A percentile compares a stretch with the other conserved stretches of the same genome.
phyloP scores from a whole-genome alignment of 2,797 vertebrate species.

The Crenichthys baileyi region DNA sequence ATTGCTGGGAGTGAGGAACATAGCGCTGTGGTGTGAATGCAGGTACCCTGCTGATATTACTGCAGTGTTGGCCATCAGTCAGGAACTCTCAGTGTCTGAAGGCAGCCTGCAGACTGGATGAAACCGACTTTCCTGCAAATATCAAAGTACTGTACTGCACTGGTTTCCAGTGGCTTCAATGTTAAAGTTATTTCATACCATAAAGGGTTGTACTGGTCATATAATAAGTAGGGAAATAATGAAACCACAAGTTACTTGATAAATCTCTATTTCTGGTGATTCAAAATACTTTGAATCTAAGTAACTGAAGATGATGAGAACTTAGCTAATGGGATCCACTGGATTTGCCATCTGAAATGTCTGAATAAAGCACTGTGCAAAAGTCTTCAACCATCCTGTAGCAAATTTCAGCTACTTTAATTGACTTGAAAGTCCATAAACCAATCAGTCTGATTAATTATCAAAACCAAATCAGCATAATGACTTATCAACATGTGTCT shows the following conservation, averaged over 20 bases:
- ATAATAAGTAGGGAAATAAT: neutral
- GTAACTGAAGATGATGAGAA: neutral
- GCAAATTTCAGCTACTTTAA: neutral
- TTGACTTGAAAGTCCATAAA: neutral
- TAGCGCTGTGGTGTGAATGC: constrained; percentile 69
- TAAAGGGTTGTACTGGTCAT: neutral
- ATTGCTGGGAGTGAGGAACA: constrained; percentile 63
- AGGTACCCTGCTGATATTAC: constrained; percentile 48
- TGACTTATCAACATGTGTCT: neutral
- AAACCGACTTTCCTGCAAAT: constrained; percentile 22
- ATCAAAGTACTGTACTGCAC: neutral
- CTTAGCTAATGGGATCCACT: neutral
- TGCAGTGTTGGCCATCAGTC: constrained; percentile 53
- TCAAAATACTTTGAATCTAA: neutral
- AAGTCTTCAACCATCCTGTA: neutral
- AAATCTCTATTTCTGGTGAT: neutral
- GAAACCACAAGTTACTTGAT: neutral
- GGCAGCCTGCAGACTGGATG: constrained; percentile 21
- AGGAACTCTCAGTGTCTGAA: constrained; percentile 38
- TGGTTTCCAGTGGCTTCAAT: neutral
- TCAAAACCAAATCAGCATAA: no score
- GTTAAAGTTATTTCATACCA: neutral
- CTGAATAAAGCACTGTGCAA: neutral
- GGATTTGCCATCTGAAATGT: no score
- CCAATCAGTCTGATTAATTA: neutral